Base-by-base conservation (phyloP, 2,888 invertebrate species). In the Theretra japonica region DNA sequence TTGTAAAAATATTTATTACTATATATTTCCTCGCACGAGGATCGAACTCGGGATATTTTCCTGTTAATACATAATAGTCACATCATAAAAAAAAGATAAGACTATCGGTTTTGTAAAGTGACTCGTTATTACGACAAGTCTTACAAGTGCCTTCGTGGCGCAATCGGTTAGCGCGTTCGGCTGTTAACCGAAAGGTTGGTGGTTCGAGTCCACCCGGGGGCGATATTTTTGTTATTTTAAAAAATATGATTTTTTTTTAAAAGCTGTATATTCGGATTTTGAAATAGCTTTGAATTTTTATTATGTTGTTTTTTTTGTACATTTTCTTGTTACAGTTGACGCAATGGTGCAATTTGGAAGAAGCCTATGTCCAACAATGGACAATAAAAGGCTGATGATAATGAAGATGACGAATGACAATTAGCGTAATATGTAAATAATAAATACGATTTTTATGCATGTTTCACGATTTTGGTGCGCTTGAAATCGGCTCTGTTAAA, bases 131-230 rank as follows among this genome's bases (percentile, higher is more conserved):
- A 41, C 4, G n/a, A 8, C n/a, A 41, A 1, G 0, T 0, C 0
- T 17, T 4, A 7, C 3, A 41, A 65, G 19, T 65, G 86, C 87
- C 89, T 90, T 84, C 88, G 90, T 90, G 90, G 90, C 90, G 90
- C 90, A 90, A 97, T 97, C 89, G 97, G 97, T 95, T 97, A 98
- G 98, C 97, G 98, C 98, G 98, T 98, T 98, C 98, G 98, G 98
- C 98, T 98, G 98, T 98, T 98, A 98, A 98, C 98, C 98, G 97
- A 98, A 98, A 98, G 98, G 98, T 98, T 97, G 98, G 97, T 98
- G 98, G 98, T 98, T 98, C 98, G 96, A 98, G 97, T 96, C 98
- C 97, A 97, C 97, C 97, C 97, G 97, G 97, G 97, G 97, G 97
- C 97, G 97, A 72, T 4, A 2, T 65, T 65, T 65, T 65, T 65